Evolutionary conservation across 2,113 vertebrate genomes (phyloP).

Genomic region (Lethenteron camtschaticum): DNA sequence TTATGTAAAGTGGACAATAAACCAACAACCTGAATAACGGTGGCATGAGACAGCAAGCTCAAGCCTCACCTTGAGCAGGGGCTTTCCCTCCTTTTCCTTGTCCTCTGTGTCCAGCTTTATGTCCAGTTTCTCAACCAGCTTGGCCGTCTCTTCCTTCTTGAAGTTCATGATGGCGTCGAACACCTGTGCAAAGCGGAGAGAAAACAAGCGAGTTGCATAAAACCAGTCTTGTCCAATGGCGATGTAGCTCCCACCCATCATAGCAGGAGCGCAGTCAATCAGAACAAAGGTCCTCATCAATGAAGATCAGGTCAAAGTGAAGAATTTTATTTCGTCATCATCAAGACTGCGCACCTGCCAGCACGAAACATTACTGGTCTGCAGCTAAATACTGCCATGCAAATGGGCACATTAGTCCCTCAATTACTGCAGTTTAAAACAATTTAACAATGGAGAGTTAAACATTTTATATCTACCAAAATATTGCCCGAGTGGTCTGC

Average conservation of each 20-base stretch:
- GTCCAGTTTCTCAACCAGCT: conserved; percentile 58
- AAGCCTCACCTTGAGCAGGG: conserved; percentile 41
- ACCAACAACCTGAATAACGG: no score
- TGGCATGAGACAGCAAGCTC: no score
- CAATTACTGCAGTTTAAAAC: no score
- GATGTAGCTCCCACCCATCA: neutral
- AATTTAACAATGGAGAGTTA: no score
- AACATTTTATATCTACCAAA: no score
- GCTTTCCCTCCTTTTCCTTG: conserved; percentile 74
- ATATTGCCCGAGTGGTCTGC: no score
- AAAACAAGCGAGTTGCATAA: neutral
- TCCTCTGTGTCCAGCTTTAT: conserved; percentile 70
- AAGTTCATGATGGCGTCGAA: conserved; percentile 87
- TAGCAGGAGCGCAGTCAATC: conserved; percentile 15
- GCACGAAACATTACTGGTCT: no score
- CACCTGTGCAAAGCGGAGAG: conserved; percentile 23
- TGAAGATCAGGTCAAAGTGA: conserved; percentile 53
- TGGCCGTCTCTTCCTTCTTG: conserved; percentile 57
- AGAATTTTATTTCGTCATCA: conserved; percentile 54
- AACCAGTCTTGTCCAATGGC: neutral
- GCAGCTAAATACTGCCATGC: no score
- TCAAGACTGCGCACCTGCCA: neutral
- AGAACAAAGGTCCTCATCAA: conserved; percentile 40
- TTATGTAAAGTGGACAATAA: no score
- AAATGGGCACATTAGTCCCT: no score